These are phyloP conservation scores for Agraylea sexmaculata DNA, from an alignment of 1,140 invertebrate genomes.

Conservation along the genomic window DNA sequence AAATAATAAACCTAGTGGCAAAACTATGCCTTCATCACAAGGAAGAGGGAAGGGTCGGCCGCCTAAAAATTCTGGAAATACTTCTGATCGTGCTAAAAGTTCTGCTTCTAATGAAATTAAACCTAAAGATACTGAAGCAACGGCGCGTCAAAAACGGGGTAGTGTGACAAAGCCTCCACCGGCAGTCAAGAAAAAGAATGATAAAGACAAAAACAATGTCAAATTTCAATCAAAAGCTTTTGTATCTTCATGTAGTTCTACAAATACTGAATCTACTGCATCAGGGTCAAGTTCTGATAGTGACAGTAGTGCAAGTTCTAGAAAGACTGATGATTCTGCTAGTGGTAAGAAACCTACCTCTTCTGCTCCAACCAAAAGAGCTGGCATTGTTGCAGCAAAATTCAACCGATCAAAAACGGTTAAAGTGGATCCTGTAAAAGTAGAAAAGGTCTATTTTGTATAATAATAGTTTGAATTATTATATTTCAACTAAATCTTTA, in stretches of 20 bases:
- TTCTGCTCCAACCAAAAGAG: slow-evolving; percentile 11
- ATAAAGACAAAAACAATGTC: slow-evolving; percentile 23
- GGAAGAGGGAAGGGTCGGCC: slow-evolving; percentile 25
- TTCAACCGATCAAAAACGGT: slow-evolving; percentile 9
- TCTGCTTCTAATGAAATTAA: slow-evolving; percentile 22
- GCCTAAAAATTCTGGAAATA: slow-evolving; percentile 32
- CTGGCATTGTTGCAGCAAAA: slow-evolving; percentile 16
- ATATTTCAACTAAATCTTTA: slow-evolving; percentile 1
- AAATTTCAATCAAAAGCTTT: slow-evolving; percentile 29
- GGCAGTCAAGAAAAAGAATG: slow-evolving; percentile 22
- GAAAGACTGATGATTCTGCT: slow-evolving; percentile 9
- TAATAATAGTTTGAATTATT: neutral
- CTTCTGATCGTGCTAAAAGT: slow-evolving; percentile 21
- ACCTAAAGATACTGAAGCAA: slow-evolving; percentile 23
- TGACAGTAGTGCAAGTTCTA: slow-evolving; percentile 24
- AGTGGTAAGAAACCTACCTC: neutral
- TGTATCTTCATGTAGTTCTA: slow-evolving; percentile 34
- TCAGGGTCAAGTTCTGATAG: slow-evolving; percentile 29
- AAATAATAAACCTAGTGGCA: slow-evolving; percentile 24
- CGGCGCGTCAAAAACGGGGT: slow-evolving; percentile 18
- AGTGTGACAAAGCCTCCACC: slow-evolving; percentile 15
- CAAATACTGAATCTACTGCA: slow-evolving; percentile 24
- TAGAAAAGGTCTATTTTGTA: slow-evolving; percentile 16
- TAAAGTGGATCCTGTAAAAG: slow-evolving; percentile 19
- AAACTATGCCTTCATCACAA: slow-evolving; percentile 23